Base-by-base conservation (phyloP, 2,888 invertebrate species). In the Stenodera caucasica region DNA sequence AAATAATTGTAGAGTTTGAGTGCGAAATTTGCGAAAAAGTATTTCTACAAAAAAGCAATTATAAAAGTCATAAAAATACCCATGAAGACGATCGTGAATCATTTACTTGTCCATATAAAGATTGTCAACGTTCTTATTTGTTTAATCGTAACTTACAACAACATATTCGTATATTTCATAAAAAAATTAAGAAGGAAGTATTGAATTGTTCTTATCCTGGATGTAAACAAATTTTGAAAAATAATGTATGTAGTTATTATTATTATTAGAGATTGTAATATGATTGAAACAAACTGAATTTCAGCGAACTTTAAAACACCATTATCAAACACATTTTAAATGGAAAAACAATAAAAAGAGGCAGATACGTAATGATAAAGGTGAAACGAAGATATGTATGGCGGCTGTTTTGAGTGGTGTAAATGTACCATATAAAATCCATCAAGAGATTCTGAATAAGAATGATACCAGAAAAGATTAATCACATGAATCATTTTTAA, bases 401-500 rank as follows among this genome's bases (percentile, higher is more conserved):
- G 67, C 67, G 7, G 60, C 68, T 2, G 53, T 55, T 32, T 52
- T 70, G 53, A 63, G 64, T 53, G 68, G 68, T 8, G 9, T 40
- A 18, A 8, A 18, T 9, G 18, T 40, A 40, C 40, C 40, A 18
- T 9, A 40, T 18, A 18, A 40, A 2, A 11, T 40, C 11, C 40
- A 40, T 9, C 2, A 18, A 18, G 18, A 18, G 8, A 18, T 40
- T 9, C 8, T 40, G 11, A 40, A 40, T 18, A 40, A 40, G 2
- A 11, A 32, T n/a, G 9, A 40, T 2, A 37, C 2, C 7, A 2
- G 37, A 37, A 15, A 33, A 33, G 21, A 7, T 54, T 68, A 70
- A 29, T 83, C 74, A 35, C 85, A 85, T 70, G 87, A 86, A 69
- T 87, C 86, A 35, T 64, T 7, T 81, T 80, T 73, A 85, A 86